Conservation (phyloP, 2,888 invertebrate species). For the Ophion ellenae region DNA sequence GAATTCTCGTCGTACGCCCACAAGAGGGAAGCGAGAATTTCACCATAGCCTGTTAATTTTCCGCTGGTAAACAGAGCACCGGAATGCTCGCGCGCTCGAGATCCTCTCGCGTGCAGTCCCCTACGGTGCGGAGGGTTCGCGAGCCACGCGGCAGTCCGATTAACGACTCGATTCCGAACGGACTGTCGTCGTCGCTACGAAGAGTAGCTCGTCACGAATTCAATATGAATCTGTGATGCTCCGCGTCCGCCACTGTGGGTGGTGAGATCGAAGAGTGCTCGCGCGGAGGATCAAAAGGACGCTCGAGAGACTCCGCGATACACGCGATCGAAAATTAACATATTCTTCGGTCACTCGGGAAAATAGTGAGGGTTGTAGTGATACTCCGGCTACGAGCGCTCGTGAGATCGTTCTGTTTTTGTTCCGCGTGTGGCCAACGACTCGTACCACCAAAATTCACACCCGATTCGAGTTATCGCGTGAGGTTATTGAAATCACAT, state of each 20-base stretch:
- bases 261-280: no score
- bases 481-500: no score
- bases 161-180: conserved; percentile 44
- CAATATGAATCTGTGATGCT: neutral
- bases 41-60: conserved; percentile 41
- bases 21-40: conserved; percentile 25
- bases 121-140: conserved; percentile 32
- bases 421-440: no score
- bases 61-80: conserved; percentile 24
- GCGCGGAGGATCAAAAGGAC: no score
- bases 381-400: no score
- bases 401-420: no score
- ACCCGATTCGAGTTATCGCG: no score
- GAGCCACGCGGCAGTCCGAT: conserved; percentile 57
- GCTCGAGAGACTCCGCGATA: no score
- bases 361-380: no score
- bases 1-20: conserved; percentile 13
- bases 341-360: no score
- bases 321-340: no score
- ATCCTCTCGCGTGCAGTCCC: conserved; percentile 7
- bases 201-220: neutral
- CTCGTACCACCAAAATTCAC: no score
- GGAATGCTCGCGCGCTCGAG: conserved; percentile 26
- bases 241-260: neutral
- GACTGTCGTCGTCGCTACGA: neutral